These are phyloP conservation scores for Chiridota heheva DNA, from an alignment of 35 echinoderm and acorn worm genomes.

Conservation along the genomic window DNA sequence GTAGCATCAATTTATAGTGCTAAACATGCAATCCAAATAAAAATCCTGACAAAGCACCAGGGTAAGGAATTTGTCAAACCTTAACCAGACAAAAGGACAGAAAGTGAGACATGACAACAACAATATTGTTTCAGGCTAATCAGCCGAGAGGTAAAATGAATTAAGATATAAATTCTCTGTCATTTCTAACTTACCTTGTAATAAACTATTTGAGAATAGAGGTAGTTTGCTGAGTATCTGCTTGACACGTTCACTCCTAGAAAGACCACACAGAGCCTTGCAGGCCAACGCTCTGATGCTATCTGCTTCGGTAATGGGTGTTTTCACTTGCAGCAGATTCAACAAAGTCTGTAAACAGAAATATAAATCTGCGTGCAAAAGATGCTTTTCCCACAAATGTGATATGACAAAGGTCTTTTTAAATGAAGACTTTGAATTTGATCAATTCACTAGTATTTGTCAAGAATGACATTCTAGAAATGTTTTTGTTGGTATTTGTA, in stretches of 20 bases:
- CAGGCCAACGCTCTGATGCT: constrained; percentile 82
- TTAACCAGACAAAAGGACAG: no score
- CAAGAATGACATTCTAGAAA: background rate
- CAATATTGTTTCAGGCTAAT: no score
- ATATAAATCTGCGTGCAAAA: background rate
- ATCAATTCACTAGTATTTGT: background rate
- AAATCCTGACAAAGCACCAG: no score
- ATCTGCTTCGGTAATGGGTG: constrained; percentile 90
- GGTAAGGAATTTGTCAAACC: no score
- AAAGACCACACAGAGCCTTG: constrained; percentile 85
- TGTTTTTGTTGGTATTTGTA: background rate
- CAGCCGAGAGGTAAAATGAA: no score
- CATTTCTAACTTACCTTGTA: constrained; percentile 81
- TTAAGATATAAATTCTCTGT: no score
- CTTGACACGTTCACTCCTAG: constrained; percentile 75
- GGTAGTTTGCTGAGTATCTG: constrained; percentile 96
- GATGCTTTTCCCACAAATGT: no score
- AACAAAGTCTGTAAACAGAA: constrained; percentile 66
- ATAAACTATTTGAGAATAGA: constrained; percentile 68
- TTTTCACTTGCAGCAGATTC: constrained; percentile 71
- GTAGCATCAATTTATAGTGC: no score
- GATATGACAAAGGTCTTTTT: background rate
- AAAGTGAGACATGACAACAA: no score
- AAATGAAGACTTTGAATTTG: background rate
- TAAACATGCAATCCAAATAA: no score